phyloP scores from a whole-genome alignment of 2,797 vertebrate species.

The Sebastiscus albofasciatus region DNA sequence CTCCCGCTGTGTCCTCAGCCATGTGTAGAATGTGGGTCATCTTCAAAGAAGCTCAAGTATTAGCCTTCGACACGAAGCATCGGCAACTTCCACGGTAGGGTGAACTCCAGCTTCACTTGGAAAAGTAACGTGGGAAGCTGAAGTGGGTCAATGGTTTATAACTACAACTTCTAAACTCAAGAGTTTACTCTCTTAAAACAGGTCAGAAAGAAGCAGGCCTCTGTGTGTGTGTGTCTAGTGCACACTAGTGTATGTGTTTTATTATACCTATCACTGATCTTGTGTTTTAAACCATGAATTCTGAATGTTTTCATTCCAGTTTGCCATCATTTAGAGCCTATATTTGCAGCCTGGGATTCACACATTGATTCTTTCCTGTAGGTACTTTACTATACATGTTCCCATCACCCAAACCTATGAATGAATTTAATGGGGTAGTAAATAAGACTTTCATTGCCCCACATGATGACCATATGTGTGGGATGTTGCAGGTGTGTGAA shows the following conservation, averaged over 20 bases:
- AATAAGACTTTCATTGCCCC: constrained; percentile 8
- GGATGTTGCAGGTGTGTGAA: constrained; percentile 21
- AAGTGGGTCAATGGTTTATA: constrained; percentile 15
- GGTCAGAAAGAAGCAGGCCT: not conserved
- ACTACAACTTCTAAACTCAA: constrained; percentile 21
- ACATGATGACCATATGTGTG: constrained; percentile 28
- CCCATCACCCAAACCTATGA: constrained; percentile 19
- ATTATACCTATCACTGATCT: not conserved
- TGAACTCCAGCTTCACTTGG: constrained; percentile 42
- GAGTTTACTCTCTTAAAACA: not conserved
- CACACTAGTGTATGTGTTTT: not conserved
- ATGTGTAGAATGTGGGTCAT: constrained; percentile 81
- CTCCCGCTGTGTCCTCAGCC: constrained; percentile 77
- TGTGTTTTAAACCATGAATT: constrained; percentile 25
- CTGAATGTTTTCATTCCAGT: not conserved
- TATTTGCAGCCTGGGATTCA: constrained; percentile 5
- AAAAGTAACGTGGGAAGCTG: constrained; percentile 31
- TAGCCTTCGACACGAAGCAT: constrained; percentile 55
- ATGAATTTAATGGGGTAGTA: constrained; percentile 33
- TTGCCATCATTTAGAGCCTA: not conserved
- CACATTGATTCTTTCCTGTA: not conserved
- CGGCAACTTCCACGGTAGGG: constrained; percentile 41
- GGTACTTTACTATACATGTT: constrained; percentile 14
- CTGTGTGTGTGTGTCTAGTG: not conserved
- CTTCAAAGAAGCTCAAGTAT: constrained; percentile 72